A percentile compares a stretch with the other conserved stretches of the same genome.
Evolutionary conservation across 2,888 invertebrate genomes (phyloP).

Genomic region (Eustalomyia histrio): DNA sequence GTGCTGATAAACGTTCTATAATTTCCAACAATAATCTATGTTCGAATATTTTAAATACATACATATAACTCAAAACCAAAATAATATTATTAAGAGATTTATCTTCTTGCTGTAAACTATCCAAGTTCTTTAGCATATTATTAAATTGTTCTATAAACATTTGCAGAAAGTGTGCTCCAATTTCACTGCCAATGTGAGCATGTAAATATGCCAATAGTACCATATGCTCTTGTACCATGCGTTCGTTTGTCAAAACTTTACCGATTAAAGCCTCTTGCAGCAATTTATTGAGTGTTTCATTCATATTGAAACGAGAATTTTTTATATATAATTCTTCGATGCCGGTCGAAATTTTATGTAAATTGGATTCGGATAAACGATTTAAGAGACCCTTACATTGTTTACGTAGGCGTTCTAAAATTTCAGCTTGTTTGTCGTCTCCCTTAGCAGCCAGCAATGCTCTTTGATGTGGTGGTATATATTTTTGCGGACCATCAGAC

Average conservation of each 20-base stretch:
- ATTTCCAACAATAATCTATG: slow-evolving; percentile 89
- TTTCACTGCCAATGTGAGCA: slow-evolving; percentile 94
- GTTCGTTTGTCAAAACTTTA: slow-evolving; percentile 83
- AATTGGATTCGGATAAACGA: slow-evolving; percentile 91
- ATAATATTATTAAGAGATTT: slow-evolving; percentile 91
- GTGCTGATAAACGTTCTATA: slow-evolving; percentile 83
- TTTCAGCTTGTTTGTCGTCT: slow-evolving; percentile 81
- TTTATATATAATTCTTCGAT: slow-evolving; percentile 89
- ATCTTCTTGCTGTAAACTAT: slow-evolving; percentile 83
- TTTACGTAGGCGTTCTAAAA: slow-evolving; percentile 85
- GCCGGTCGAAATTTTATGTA: slow-evolving; percentile 89
- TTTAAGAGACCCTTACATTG: slow-evolving; percentile 93
- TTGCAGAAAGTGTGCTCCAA: slow-evolving; percentile 93
- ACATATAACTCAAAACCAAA: slow-evolving; percentile 88
- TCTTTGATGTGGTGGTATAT: slow-evolving; percentile 91
- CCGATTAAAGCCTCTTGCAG: slow-evolving; percentile 86
- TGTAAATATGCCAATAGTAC: slow-evolving; percentile 91
- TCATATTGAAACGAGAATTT: slow-evolving; percentile 91
- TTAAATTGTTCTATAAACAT: slow-evolving; percentile 85
- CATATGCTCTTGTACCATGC: slow-evolving; percentile 90
- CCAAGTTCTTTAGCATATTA: slow-evolving; percentile 78
- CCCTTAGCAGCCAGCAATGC: slow-evolving; percentile 80
- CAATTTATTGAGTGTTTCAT: slow-evolving; percentile 85
- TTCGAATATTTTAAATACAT: slow-evolving; percentile 93
- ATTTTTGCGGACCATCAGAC: slow-evolving; percentile 82